phyloP scores from a whole-genome alignment of 2,888 invertebrate species.

The Euproctis similis region DNA sequence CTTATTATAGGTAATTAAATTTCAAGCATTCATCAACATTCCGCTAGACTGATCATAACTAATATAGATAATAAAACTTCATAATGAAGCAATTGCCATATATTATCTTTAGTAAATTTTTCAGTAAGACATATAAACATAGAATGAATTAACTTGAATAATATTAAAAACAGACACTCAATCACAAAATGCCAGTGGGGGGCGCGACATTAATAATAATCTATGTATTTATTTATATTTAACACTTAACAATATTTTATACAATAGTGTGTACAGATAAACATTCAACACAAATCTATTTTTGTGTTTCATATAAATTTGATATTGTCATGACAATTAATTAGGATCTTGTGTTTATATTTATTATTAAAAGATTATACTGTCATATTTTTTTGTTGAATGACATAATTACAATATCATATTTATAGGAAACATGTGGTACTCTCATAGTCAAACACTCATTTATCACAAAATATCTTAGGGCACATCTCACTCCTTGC shows the following conservation, averaged over 20 bases:
- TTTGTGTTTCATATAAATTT: too few species aligned
- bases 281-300: too few species aligned
- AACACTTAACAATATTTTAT: slow-evolving; percentile 52
- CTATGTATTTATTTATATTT: slow-evolving; percentile 58
- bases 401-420: too few species aligned
- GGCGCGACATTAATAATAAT: slow-evolving; percentile 43
- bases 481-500: slow-evolving; percentile 49
- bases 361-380: too few species aligned
- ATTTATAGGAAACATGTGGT: too few species aligned
- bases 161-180: slow-evolving; percentile 66
- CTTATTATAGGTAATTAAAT: slow-evolving; percentile 12
- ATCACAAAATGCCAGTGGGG: slow-evolving; percentile 45
- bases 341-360: too few species aligned
- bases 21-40: slow-evolving; percentile 14
- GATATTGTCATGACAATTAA: too few species aligned
- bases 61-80: slow-evolving; percentile 7
- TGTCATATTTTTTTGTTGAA: too few species aligned
- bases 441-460: too few species aligned
- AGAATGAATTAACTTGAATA: slow-evolving; percentile 50
- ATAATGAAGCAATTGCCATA: slow-evolving; percentile 5
- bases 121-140: too few species aligned
- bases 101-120: slow-evolving; percentile 6
- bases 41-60: slow-evolving; percentile 18
- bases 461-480: slow-evolving; percentile 60
- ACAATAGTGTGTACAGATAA: slow-evolving; percentile 44